phyloP scores from a whole-genome alignment of 2,797 vertebrate species.

The Artibeus jamaicensis region DNA sequence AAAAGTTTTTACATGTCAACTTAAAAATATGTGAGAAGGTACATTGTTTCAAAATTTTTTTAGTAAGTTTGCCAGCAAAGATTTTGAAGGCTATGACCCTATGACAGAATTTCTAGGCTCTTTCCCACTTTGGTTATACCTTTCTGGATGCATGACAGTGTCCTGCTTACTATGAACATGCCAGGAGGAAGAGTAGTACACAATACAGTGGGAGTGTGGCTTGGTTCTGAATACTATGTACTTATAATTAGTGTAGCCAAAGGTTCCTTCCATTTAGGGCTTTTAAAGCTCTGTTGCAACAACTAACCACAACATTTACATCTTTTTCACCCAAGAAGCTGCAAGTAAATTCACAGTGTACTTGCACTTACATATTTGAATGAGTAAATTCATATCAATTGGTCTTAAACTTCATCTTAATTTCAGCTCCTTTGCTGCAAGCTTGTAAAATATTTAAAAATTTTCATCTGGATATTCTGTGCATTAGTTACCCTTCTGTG shows the following conservation, averaged over 20 bases:
- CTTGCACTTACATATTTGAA: background rate
- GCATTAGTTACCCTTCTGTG: conserved; percentile 1
- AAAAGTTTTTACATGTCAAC: conserved; percentile 20
- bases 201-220: background rate
- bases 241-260: conserved; percentile 10
- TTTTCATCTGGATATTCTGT: background rate
- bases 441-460: conserved; percentile 15
- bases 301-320: conserved; percentile 23
- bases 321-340: conserved; percentile 31
- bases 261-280: background rate
- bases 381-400: background rate
- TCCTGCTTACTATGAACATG: background rate
- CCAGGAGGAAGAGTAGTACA: background rate
- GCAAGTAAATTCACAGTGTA: conserved; percentile 2
- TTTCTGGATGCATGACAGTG: background rate
- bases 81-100: background rate
- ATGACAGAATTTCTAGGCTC: background rate
- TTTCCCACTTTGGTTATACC: background rate
- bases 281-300: conserved; percentile 8
- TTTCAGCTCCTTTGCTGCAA: conserved; percentile 19
- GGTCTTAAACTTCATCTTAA: conserved; percentile 17
- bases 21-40: conserved; percentile 14
- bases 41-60: conserved; percentile 31
- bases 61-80: background rate
- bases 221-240: conserved; percentile 13